These are phyloP conservation scores for Dyspetes luteomarginatus DNA, from an alignment of 2,888 invertebrate genomes.

Conservation along the genomic window DNA sequence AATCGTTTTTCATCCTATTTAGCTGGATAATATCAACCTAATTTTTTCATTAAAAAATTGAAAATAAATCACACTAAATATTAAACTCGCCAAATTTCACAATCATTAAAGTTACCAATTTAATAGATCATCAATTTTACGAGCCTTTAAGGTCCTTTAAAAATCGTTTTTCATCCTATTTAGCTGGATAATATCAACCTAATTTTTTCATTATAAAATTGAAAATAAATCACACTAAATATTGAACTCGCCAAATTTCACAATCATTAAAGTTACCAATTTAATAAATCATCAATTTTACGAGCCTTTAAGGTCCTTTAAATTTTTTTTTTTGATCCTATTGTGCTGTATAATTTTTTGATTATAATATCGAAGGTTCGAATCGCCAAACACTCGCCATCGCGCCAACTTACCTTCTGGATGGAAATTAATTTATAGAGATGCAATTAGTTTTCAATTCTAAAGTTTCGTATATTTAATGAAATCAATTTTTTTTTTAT, in stretches of 20 bases:
- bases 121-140: too few species aligned
- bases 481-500: constrained; percentile 69
- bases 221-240: neutral
- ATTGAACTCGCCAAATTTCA: neutral
- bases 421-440: neutral
- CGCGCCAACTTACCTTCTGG: too few species aligned
- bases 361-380: neutral
- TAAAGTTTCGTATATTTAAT: constrained; percentile 73
- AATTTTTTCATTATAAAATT: neutral
- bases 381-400: neutral
- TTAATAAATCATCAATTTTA: too few species aligned
- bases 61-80: neutral
- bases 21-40: too few species aligned
- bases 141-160: too few species aligned
- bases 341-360: too few species aligned
- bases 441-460: constrained; percentile 33
- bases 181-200: too few species aligned
- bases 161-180: too few species aligned
- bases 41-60: neutral
- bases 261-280: neutral
- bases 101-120: neutral
- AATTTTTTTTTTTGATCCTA: too few species aligned
- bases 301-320: too few species aligned
- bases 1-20: too few species aligned
- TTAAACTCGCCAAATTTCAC: neutral